Evolutionary conservation across 2,888 invertebrate genomes (phyloP).

Genomic region (Drosophila subquinaria): DNA sequence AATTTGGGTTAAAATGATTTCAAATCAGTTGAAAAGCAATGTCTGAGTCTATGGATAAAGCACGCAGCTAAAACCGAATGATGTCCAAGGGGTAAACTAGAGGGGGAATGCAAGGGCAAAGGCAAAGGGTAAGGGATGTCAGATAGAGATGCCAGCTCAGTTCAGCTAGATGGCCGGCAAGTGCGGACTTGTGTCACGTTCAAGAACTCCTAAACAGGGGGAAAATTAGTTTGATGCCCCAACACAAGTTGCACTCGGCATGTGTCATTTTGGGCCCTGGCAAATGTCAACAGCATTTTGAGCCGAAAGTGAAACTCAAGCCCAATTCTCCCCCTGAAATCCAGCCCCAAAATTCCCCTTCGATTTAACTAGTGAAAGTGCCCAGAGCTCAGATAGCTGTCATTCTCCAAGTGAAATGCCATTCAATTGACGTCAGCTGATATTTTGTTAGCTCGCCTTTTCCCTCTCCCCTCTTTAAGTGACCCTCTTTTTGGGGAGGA

Average conservation of each 20-base stretch:
- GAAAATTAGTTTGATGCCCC: slow-evolving; percentile 78
- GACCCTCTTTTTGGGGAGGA: slow-evolving; percentile 19
- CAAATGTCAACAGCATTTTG: slow-evolving; percentile 75
- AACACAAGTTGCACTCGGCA: slow-evolving; percentile 15
- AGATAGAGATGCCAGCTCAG: slow-evolving; percentile 13
- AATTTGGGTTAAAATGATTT: slow-evolving; percentile 77
- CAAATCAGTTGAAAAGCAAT: slow-evolving; percentile 73
- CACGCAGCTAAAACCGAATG: slow-evolving; percentile 7
- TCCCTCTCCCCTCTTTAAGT: neutral
- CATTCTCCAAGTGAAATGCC: slow-evolving; percentile 70
- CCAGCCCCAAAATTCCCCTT: neutral
- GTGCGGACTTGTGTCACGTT: slow-evolving; percentile 79
- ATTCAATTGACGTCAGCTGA: slow-evolving; percentile 75
- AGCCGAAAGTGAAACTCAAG: slow-evolving; percentile 74
- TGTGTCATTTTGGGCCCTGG: slow-evolving; percentile 13
- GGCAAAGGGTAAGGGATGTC: neutral
- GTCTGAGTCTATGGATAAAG: slow-evolving; percentile 1
- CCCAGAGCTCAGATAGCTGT: slow-evolving; percentile 67
- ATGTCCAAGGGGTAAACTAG: slow-evolving; percentile 1
- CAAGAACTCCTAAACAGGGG: slow-evolving; percentile 76
- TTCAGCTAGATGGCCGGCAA: slow-evolving; percentile 56
- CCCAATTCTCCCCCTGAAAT: neutral
- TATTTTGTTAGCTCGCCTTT: slow-evolving; percentile 58
- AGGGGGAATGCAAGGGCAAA: neutral
- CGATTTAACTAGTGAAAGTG: slow-evolving; percentile 67